Conservation (phyloP, 2,113 vertebrate species). For the Indicator maculatus region DNA sequence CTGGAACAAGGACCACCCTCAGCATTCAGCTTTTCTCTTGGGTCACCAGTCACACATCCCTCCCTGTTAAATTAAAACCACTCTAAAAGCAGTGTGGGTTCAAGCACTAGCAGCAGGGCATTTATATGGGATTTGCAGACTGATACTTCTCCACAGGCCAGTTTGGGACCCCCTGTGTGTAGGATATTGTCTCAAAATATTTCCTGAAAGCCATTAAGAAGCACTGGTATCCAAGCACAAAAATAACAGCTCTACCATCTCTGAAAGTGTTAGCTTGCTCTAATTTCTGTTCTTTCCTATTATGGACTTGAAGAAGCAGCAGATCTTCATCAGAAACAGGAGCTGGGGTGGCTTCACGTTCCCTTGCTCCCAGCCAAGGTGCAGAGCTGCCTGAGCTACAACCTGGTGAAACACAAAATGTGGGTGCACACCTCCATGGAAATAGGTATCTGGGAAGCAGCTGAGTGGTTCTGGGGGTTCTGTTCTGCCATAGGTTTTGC, state of each 20-base stretch:
- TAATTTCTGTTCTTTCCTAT: neutral
- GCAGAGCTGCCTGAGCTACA: neutral
- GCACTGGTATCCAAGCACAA: neutral
- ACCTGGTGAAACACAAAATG: neutral
- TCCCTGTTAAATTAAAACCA: slow-evolving; percentile 36
- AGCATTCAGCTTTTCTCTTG: neutral
- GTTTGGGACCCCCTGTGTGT: neutral
- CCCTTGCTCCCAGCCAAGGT: neutral
- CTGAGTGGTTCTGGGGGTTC: neutral
- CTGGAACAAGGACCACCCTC: slow-evolving; percentile 10
- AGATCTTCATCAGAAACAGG: neutral
- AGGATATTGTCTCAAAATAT: slow-evolving; percentile 34
- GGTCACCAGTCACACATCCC: neutral
- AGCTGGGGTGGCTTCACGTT: neutral
- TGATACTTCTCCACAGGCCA: neutral
- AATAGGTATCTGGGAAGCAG: neutral
- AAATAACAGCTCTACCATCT: neutral
- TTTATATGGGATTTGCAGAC: slow-evolving; percentile 15
- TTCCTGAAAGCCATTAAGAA: neutral
- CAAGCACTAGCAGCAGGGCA: slow-evolving; percentile 7
- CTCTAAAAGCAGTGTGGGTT: slow-evolving; percentile 6
- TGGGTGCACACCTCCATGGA: neutral
- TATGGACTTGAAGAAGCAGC: neutral
- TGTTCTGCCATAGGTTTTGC: neutral
- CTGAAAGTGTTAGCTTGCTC: neutral